Base-by-base conservation (phyloP, 1,140 invertebrate species). In the Drosophila baimaii region DNA sequence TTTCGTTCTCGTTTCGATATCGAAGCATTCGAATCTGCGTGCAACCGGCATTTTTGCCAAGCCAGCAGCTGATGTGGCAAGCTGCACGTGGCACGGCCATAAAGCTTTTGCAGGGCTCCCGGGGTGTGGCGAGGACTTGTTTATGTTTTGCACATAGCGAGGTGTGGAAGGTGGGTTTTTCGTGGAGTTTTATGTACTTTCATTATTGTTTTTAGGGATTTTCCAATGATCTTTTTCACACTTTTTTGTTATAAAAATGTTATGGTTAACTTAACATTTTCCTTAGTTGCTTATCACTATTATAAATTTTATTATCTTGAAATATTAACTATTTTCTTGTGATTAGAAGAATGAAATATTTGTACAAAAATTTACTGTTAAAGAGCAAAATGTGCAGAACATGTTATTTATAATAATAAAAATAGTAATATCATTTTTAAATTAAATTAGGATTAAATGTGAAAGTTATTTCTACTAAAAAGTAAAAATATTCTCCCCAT, bases 11-110 rank as follows among this genome's bases (percentile, higher is more conserved):
- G 43, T 54, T 82, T 86, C 83, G 83, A 88, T 33, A n/a, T 76
- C 79, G 84, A 89, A 76, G 46, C 35, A 27, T 66, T 69, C 61
- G 65, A 7, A 69, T 52, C 19, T 46, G 27, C 44, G 47, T 63
- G 46, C 47, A 79, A 59, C 84, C 84, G 83, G 84, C 84, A 47
- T 83, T 88, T 83, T 80, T 80, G 19, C 25, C 55, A 17, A 56
- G 15, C 39, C 47, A 57, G 8, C 79, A 82, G 79, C 76, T 88
- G 81, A 49, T 68, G 46, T 29, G 43, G 44, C 64, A 54, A 63
- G 62, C 46, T 76, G 68, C 81, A 69, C 74, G 75, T 73, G 46
- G 39, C 56, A 56, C 12, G 33, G 13, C 1, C 29, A 58, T 19
- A 76, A 77, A 80, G 70, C 70, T 77, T 82, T 77, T 37, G 15